Base-by-base conservation (phyloP, 1,140 invertebrate genomes). In the Drosophila ogumai region DNA sequence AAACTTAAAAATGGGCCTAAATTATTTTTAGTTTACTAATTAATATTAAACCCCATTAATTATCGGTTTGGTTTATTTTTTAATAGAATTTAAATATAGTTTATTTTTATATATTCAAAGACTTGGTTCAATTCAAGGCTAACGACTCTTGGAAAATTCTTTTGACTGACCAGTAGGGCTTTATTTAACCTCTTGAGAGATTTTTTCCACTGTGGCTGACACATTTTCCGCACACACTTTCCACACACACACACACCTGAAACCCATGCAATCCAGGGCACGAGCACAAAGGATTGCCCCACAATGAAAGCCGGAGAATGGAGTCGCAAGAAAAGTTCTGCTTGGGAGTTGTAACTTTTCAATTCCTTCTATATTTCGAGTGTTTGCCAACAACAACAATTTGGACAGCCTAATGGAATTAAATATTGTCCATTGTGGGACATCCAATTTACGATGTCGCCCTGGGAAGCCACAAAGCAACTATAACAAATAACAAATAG, bases 401-500 rank as follows among this genome's bases (percentile, higher is more conserved):
- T 84, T 76, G 74, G 74, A 54, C 78, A 65, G 61, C 56, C 77
- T 85, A 85, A 84, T 84, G 81, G 75, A 85, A 85, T 85, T 81
- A 73, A 61, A 81, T 77, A 81, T 79, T 78, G 58, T 78, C 50
- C 79, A 74, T 78, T 82, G 66, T 78, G 66, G 55, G 47, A 40
- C 55, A 50, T 68, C 66, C 74, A 78, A 74, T 82, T 78, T 82
- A 50, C 60, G 65, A 75, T 66, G 78, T 71, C 46, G 74, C 60
- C 73, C 38, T 65, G 50, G 47, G 44, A 47, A 52, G 47, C 63
- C 58, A 44, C 50, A 74, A 71, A 58, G 66, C 12, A 71, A 59
- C 67, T 72, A 58, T 57, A 59, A 72, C 69, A 61, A 49, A 59
- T 54, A 76, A 60, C 46, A 52, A 79, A 72, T 49, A 46, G 31